phyloP scores from a whole-genome alignment of 2,113 vertebrate genomes.

The Cheirogaleus medius region DNA sequence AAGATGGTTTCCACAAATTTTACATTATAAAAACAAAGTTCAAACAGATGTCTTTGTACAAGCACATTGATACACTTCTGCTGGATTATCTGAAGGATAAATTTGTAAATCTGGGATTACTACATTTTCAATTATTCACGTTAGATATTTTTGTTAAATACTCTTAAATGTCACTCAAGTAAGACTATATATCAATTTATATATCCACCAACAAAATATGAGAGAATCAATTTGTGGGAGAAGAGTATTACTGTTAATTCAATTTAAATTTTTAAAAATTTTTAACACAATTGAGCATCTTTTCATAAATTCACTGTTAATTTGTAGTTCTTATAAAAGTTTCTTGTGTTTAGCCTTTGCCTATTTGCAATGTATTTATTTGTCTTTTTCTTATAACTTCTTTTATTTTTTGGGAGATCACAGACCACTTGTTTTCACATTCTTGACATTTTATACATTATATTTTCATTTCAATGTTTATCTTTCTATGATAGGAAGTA shows the following conservation, averaged over 20 bases:
- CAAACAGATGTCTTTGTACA: neutral
- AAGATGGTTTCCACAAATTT: neutral
- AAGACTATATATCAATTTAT: neutral
- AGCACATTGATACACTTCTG: neutral
- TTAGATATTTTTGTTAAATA: neutral
- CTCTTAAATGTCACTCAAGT: neutral
- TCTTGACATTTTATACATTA: slow-evolving; percentile 59
- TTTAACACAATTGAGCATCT: neutral
- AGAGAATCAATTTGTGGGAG: neutral
- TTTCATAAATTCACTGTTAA: neutral
- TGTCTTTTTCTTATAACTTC: neutral
- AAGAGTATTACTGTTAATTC: neutral
- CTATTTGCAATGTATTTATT: neutral
- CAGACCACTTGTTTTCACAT: slow-evolving; percentile 69
- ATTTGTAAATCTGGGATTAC: neutral
- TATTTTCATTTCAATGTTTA: slow-evolving; percentile 50
- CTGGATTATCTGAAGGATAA: neutral
- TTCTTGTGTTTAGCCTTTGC: neutral
- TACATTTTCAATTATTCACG: neutral
- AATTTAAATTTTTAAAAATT: neutral
- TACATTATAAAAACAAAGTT: neutral
- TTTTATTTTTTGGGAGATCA: neutral
- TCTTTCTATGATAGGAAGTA: slow-evolving; percentile 34
- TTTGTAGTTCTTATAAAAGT: neutral
- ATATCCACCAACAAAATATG: rapidly evolving